These are phyloP conservation scores for Rhinolophus ferrumequinum DNA, from an alignment of 2,113 vertebrate genomes.

Conservation along the genomic window DNA sequence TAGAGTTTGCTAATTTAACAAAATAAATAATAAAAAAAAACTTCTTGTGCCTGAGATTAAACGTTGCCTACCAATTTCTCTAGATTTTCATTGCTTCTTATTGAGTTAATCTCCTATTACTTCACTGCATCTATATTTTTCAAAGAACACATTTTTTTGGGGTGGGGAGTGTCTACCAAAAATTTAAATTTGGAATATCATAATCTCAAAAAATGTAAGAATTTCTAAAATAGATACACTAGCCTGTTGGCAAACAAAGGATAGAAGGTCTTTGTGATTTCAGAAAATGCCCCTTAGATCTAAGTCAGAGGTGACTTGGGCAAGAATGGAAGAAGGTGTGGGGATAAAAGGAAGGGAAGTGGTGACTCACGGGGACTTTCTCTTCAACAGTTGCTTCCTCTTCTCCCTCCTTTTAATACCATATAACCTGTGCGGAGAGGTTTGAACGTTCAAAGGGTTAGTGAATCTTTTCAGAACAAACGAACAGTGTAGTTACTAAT, in stretches of 20 bases:
- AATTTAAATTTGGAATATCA: background rate
- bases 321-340: background rate
- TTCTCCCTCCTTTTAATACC: background rate
- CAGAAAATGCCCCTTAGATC: background rate
- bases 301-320: background rate
- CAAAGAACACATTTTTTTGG: background rate
- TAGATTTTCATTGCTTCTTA: background rate
- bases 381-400: background rate
- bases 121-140: background rate
- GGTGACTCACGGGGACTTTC: background rate
- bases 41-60: background rate
- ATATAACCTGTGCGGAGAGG: background rate
- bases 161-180: background rate
- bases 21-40: no score
- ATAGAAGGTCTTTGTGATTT: background rate
- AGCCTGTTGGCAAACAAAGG: background rate
- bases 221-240: background rate
- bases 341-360: no score
- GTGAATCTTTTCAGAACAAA: background rate
- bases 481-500: background rate
- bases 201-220: background rate
- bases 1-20: background rate
- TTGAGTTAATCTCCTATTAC: background rate
- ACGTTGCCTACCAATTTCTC: background rate
- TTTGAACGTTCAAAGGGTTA: background rate